phyloP scores from a whole-genome alignment of 2,113 vertebrate species.

The Semicossyphus pulcher region DNA sequence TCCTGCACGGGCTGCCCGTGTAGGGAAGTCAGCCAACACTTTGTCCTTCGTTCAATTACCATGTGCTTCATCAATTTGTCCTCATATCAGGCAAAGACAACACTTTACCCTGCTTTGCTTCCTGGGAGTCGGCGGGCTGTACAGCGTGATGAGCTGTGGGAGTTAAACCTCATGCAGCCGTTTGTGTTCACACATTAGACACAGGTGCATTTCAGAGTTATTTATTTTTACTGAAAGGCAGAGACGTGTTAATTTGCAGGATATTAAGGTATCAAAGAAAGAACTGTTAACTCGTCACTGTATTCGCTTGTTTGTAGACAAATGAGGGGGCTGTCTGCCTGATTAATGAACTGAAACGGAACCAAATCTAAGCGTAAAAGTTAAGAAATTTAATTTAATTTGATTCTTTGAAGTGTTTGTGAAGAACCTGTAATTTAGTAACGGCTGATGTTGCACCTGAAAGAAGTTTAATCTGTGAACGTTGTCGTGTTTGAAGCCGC shows the following conservation, averaged over 20 bases:
- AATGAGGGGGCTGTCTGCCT: no score
- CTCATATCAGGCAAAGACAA: conserved; percentile 21
- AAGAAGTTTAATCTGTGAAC: no score
- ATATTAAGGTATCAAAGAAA: not conserved
- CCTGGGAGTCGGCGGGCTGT: not conserved
- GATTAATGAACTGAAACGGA: no score
- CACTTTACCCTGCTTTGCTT: not conserved
- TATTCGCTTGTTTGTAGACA: not conserved
- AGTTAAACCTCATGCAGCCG: not conserved
- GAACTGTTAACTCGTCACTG: not conserved
- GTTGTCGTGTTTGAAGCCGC: no score
- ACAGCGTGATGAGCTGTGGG: conserved; percentile 26
- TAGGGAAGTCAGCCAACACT: conserved; percentile 41
- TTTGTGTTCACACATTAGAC: conserved; percentile 30
- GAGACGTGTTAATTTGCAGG: not conserved
- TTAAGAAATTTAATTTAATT: no score
- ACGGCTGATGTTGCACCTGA: no score
- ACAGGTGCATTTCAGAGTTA: not conserved
- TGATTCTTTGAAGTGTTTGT: no score
- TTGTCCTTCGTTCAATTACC: conserved; percentile 35
- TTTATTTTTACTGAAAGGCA: not conserved
- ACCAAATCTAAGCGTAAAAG: no score
- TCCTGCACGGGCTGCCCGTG: not conserved
- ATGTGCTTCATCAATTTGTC: conserved; percentile 31
- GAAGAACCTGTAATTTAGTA: no score